Base-by-base conservation (phyloP, 2,113 vertebrate species). In the Anthoscopus minutus region DNA sequence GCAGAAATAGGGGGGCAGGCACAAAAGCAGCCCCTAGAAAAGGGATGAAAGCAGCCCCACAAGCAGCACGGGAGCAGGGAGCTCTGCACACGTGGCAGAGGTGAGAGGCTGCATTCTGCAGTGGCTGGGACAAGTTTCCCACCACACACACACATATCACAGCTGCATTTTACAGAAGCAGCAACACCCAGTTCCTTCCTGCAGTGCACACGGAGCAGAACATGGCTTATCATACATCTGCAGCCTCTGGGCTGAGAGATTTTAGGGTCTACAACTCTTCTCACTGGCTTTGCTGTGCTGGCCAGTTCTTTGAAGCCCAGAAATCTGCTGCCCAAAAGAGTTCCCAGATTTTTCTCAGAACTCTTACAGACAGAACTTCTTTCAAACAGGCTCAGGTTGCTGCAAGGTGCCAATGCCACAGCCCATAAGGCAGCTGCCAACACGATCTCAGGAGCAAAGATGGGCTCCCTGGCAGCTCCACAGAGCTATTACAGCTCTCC, bases 191-290 rank as follows among this genome's bases (percentile, higher is more conserved):
- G 15, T 15, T 33, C 70, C 51, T 62, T 25, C 16, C 14, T 51
- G 28, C 15, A 76, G 27, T 1, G 0, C 0, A 9, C 16, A n/a
- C 0, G 2, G 73, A 79, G 14, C 28, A 84, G 42, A 58, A 11
- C 23, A 13, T 0, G 2, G 14, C 16, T 76, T 23, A 21, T 51
- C 21, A 22, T 1, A 45, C 8, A 44, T 38, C 28, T 64, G 38
- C 51, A 76, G 2, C 27, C 17, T 47, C 47, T 65, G 81, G 13
- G 40, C 25, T 27, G 48, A 50, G 64, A 58, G 15, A 15, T 56
- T 65, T 28, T 7, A 30, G 27, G n/a, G 30, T 30, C 44, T 7
- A 13, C 17, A 57, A 0, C 11, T 45, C 82, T 69, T n/a, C 40
- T 48, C 38, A 11, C 3, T 20, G 44, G 15, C 37, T 71, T 27